These are phyloP conservation scores for Tautogolabrus adspersus DNA, from an alignment of 2,113 vertebrate species.

Conservation along the genomic window DNA sequence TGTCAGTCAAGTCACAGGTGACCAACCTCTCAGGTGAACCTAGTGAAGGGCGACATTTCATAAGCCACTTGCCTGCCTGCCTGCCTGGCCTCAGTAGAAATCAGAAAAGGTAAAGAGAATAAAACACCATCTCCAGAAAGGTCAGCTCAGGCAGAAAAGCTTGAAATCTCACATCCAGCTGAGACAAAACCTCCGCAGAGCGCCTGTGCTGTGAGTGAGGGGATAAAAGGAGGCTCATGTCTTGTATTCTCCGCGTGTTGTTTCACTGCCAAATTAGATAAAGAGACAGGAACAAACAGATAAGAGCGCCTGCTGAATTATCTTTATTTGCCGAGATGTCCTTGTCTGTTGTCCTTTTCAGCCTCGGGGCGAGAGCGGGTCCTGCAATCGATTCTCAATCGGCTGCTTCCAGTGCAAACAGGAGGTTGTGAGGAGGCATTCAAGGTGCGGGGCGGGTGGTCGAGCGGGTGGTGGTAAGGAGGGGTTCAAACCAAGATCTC, in stretches of 20 bases:
- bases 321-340: constrained; percentile 70
- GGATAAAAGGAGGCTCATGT: constrained; percentile 30
- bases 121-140: constrained; percentile 55
- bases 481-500: constrained; percentile 22
- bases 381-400: constrained; percentile 71
- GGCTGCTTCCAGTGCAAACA: constrained; percentile 53
- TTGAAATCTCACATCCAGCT: constrained; percentile 39
- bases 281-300: constrained; percentile 75
- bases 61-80: constrained; percentile 49
- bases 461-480: constrained; percentile 4
- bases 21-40: constrained; percentile 55
- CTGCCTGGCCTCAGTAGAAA: constrained; percentile 50
- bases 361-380: constrained; percentile 20
- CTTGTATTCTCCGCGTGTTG: constrained; percentile 26
- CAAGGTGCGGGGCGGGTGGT: constrained; percentile 13
- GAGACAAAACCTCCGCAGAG: constrained; percentile 23
- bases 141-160: constrained; percentile 58
- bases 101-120: constrained; percentile 44
- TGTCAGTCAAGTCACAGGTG: constrained; percentile 76
- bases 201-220: constrained; percentile 11
- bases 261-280: constrained; percentile 65
- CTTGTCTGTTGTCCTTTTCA: constrained; percentile 77
- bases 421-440: constrained; percentile 40
- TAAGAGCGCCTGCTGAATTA: constrained; percentile 63
- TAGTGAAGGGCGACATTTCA: constrained; percentile 57